These are phyloP conservation scores for Ophioninae sp. DNA, from an alignment of 2,888 invertebrate genomes.

Conservation along the genomic window DNA sequence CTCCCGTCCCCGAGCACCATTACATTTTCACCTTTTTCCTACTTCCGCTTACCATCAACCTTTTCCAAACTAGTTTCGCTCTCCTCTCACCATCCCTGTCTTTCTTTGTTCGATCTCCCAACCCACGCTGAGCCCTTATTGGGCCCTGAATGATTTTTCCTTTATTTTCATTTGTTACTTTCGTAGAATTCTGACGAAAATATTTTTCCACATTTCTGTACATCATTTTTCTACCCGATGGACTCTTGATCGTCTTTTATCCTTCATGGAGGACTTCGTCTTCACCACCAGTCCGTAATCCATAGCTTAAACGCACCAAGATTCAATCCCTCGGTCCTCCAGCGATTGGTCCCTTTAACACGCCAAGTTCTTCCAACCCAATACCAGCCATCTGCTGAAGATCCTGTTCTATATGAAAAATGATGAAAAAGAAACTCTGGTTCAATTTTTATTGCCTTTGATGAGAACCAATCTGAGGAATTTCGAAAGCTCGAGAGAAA, in stretches of 20 bases:
- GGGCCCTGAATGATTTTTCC: not conserved
- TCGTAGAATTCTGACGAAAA: not conserved
- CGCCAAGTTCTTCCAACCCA: constrained; percentile 25
- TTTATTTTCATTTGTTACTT: not conserved
- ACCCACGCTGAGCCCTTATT: not conserved
- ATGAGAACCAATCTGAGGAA: too few species aligned
- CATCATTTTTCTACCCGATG: not conserved
- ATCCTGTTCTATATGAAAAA: not conserved
- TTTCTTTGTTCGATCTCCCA: too few species aligned
- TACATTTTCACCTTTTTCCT: constrained; percentile 23
- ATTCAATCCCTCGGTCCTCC: constrained; percentile 69
- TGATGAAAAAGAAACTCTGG: constrained; percentile 6
- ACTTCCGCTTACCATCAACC: constrained; percentile 29
- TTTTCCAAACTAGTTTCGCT: constrained; percentile 29
- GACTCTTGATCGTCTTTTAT: too few species aligned
- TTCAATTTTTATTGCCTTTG: constrained; percentile 53
- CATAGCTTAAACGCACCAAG: constrained; percentile 22
- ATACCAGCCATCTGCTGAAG: constrained; percentile 33
- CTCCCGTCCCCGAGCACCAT: constrained; percentile 44
- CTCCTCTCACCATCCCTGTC: not conserved
- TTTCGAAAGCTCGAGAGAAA: too few species aligned
- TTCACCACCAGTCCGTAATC: not conserved
- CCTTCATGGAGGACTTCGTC: too few species aligned
- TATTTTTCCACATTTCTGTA: not conserved
- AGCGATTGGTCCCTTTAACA: constrained; percentile 66